Evolutionary conservation across 2,797 vertebrate species (phyloP), one percentile per base, ranked within the genome.

Genomic region (Gymnodraco acuticeps): DNA sequence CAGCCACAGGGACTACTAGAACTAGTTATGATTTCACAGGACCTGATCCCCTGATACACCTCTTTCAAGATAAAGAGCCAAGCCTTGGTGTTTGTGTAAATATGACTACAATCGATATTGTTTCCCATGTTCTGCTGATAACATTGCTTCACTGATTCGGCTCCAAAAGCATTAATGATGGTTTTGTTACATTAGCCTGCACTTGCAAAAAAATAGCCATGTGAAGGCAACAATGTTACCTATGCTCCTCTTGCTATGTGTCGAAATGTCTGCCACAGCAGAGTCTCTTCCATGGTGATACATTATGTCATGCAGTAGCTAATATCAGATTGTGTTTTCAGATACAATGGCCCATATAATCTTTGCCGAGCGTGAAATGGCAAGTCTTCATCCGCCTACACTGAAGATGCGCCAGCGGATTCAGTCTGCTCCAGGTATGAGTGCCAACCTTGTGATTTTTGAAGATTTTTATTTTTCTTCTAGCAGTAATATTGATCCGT

Each of bases 391-490:
- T 64, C 79, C 10, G 23, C 65, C 91, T 13, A n/a, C 71, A 0
- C 65, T 88, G 53, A 89, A 90, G 60, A 76, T 87, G 70, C 71
- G 90, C 31, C 80, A 77, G 63, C 73, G 90, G 33, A 88, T 93
- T 70, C 89, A 88, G 69, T 94, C 91, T 67, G 91, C 87, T 66
- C 88, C 92, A 84, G 93, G 93, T 93, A 64, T 31, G 1, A 5
- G 58, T 20, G 3, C 5, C 4, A 9, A 6, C 7, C 9, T 14
- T 56, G 4, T 53, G 4, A 15, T 46, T 38, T 43, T 3, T 8
- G 27, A 1, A 3, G 8, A 19, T 19, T 0, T 15, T 38, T 12
- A 15, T 11, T 42, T 23, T 56, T 41, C 6, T 16, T 11, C 1
- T 3, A 10, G 0, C 0, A 1, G 10, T 45, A 2, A 45, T 20